Base-by-base conservation (phyloP, 2,888 invertebrate species). In the Chrysodeixis includens region DNA sequence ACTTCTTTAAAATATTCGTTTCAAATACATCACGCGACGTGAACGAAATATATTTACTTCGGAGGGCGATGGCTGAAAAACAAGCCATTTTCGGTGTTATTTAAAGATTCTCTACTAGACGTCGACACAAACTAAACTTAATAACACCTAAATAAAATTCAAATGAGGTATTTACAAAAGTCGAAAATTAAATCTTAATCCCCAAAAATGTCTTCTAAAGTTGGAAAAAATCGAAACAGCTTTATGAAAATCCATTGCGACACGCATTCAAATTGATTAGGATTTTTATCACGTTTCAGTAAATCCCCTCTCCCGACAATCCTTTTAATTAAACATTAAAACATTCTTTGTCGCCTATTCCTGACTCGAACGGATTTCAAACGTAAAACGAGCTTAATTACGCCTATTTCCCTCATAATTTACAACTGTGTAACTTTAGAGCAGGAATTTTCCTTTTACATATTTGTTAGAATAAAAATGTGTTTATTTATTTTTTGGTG, bases 251-350 rank as follows among this genome's bases (percentile, higher is more conserved):
- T 68, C 64, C 60, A 68, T 52, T 71, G 69, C 78, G 66, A 65
- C 66, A 71, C 63, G 59, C 66, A 76, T 71, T 66, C 55, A 66
- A 75, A 78, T 76, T 81, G 83, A 87, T 87, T 83, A 81, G 81
- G 82, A 88, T 87, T 87, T 87, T 83, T 83, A 77, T 66, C 86
- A 86, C 88, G 87, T 82, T 76, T 75, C 71, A 51, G 69, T 78
- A 71, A 71, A 74, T 80, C 82, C 79, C 77, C 78, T 79, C 71
- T 74, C 76, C 76, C 79, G 82, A 83, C 83, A 87, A 86, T 85
- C 82, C 82, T 84, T 87, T 85, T 88, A 88, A 88, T 88, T 88
- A 88, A 88, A 86, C 86, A 83, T 76, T 82, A 80, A 83, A 82
- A 78, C 76, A 81, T 82, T 78, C 74, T 78, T 75, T 71, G 69